A percentile compares a stretch with the other conserved stretches of the same genome.
Evolutionary conservation across 2,888 invertebrate species (phyloP).

Genomic region (Pollenia labialis): DNA sequence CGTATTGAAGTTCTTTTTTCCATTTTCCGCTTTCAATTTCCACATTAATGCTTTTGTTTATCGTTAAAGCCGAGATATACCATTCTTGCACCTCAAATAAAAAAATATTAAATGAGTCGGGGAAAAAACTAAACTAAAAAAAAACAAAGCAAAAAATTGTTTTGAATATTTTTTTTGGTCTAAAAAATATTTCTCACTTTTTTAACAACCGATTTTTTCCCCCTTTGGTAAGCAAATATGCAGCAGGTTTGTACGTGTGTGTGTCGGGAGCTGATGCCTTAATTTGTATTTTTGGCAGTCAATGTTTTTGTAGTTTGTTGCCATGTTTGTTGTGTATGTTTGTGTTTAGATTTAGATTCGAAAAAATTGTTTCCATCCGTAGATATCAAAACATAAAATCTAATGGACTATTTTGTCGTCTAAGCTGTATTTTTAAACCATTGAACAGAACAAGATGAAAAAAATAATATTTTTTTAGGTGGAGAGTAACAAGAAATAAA

Average conservation of each 20-base stretch:
- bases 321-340: neutral
- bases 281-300: slow-evolving; percentile 48
- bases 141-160: neutral
- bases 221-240: neutral
- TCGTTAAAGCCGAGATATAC: neutral
- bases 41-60: neutral
- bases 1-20: neutral
- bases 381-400: slow-evolving; percentile 38
- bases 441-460: slow-evolving; percentile 38
- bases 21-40: neutral
- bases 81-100: neutral
- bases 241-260: neutral
- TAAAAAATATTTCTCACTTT: neutral
- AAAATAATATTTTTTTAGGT: neutral
- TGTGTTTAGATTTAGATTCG: slow-evolving; percentile 10
- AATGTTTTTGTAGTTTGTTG: slow-evolving; percentile 30
- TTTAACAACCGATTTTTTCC: neutral
- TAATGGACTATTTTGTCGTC: slow-evolving; percentile 55
- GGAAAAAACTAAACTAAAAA: no score
- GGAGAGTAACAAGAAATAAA: neutral
- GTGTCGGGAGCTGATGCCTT: slow-evolving; percentile 33
- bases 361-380: slow-evolving; percentile 42
- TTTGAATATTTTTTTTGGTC: no score
- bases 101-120: neutral
- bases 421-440: slow-evolving; percentile 63